Evolutionary conservation across 2,888 invertebrate genomes (phyloP).

Genomic region (Macrosiphum euphorbiae): DNA sequence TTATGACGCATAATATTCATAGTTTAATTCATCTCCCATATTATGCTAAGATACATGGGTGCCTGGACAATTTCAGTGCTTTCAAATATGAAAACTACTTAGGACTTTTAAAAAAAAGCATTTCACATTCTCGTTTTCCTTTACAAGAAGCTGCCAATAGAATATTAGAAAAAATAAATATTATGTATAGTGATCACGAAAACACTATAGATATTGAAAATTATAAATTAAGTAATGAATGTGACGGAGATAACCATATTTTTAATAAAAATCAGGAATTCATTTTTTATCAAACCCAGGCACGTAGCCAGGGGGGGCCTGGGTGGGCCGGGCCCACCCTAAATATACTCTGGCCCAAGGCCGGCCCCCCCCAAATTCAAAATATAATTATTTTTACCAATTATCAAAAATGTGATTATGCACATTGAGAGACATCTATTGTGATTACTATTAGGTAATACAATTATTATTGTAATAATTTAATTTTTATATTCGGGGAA

Average conservation of each 20-base stretch:
- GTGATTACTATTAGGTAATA: too few relatives aligned
- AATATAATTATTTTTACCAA: too few relatives aligned
- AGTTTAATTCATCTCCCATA: constrained; percentile 20
- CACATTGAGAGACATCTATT: too few relatives aligned
- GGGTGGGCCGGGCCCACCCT: too few relatives aligned
- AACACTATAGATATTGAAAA: not conserved
- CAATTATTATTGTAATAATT: too few relatives aligned
- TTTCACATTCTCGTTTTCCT: not conserved
- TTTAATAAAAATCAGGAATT: not conserved
- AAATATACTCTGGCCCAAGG: too few relatives aligned
- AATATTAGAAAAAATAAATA: constrained; percentile 28
- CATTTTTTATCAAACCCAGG: not conserved
- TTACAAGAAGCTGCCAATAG: constrained; percentile 15
- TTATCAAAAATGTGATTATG: too few relatives aligned
- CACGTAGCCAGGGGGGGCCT: too few relatives aligned
- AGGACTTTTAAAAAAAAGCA: constrained; percentile 13
- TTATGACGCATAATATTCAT: constrained; percentile 16
- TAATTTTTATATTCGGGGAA: too few relatives aligned
- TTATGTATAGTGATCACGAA: not conserved
- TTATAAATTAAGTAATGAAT: not conserved
- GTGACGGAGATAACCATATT: not conserved
- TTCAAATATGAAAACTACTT: constrained; percentile 52
- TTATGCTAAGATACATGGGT: constrained; percentile 14
- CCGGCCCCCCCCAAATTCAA: too few relatives aligned
- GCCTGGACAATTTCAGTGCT: constrained; percentile 11